Base-by-base conservation (phyloP, 2,797 vertebrate genomes). In the Austrolebias charrua region DNA sequence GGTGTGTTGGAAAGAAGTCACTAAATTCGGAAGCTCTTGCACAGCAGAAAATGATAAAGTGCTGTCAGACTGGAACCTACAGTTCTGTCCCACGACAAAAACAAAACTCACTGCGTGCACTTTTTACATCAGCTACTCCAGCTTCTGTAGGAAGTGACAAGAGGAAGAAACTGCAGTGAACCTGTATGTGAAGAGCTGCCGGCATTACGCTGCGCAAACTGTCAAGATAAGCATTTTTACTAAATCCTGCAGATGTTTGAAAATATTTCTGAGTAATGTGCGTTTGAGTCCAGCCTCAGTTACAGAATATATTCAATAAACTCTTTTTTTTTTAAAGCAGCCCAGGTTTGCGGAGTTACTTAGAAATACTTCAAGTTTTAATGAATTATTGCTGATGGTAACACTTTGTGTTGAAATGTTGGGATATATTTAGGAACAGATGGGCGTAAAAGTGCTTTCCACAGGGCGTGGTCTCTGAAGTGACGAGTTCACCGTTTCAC, bases 391-490 rank as follows among this genome's bases (percentile, higher is more conserved):
- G 7, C 38, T 48, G 48, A 31, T 47, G 60, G 44, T 4, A 33
- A 28, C 24, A n/a, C 18, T n/a, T 5, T 18, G 6, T 46, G 42
- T 31, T 19, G 12, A 31, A 10, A 44, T 19, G 35, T 19, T 16
- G 7, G 18, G 15, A 51, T 14, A 40, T 13, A 4, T 52, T 56
- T 4, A 63, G 56, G 4, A 50, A 46, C 62, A 65, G 56, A 48
- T 49, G 43, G 13, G 60, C 55, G 3, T 49, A 49, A 65, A 66
- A 50, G 45, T 33, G 40, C 35, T 65, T 52, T 69, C 13, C 40
- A 63, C 33, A 20, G 44, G 49, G 49, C 19, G 31, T 31, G 28
- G 38, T 55, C 48, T 60, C 52, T 47, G 20, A 20, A 15, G 29
- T 35, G 28, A 33, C 31, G 10, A 5, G 14, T 63, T 45, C 46